A percentile compares a stretch with the other conserved stretches of the same genome.
Evolutionary conservation across 1,140 invertebrate species (phyloP).

Genomic region (Cyphomyrmex costatus): DNA sequence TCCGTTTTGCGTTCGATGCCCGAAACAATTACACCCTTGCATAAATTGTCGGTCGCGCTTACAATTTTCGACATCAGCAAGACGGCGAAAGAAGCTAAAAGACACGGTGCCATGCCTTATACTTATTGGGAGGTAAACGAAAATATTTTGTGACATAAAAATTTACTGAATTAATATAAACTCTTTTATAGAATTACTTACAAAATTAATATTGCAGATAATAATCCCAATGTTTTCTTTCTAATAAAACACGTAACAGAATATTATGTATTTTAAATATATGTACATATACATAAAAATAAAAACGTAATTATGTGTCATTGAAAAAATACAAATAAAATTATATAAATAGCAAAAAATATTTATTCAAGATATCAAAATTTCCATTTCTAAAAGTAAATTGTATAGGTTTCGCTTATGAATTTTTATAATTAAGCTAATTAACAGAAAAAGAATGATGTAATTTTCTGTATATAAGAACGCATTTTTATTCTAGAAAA

Average conservation of each 20-base stretch:
- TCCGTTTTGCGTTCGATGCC: slow-evolving; percentile 74
- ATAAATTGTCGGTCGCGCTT: slow-evolving; percentile 75
- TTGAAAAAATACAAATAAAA: not conserved
- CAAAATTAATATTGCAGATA: not conserved
- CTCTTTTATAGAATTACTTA: not conserved
- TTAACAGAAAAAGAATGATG: not conserved
- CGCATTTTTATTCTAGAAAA: slow-evolving; percentile 4
- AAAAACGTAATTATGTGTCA: not conserved
- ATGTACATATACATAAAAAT: not conserved
- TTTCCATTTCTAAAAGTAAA: slow-evolving; percentile 2
- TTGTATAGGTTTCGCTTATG: not conserved
- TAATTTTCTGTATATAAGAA: not conserved
- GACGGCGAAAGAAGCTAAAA: slow-evolving; percentile 57
- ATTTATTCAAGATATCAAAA: not conserved
- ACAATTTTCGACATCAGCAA: slow-evolving; percentile 74
- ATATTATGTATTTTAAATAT: no score
- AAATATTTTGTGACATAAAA: not conserved
- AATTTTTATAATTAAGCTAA: not conserved
- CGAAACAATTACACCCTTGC: slow-evolving; percentile 71
- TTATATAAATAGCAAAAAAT: not conserved
- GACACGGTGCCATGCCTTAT: slow-evolving; percentile 66
- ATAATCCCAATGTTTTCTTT: not conserved
- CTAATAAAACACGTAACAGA: not conserved
- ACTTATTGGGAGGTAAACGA: slow-evolving; percentile 79
- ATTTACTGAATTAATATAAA: not conserved